Percentiles rank a stretch among this genome's conserved stretches.
phyloP scores from a whole-genome alignment of 2,888 invertebrate species.

The Choreutis nemorana region DNA sequence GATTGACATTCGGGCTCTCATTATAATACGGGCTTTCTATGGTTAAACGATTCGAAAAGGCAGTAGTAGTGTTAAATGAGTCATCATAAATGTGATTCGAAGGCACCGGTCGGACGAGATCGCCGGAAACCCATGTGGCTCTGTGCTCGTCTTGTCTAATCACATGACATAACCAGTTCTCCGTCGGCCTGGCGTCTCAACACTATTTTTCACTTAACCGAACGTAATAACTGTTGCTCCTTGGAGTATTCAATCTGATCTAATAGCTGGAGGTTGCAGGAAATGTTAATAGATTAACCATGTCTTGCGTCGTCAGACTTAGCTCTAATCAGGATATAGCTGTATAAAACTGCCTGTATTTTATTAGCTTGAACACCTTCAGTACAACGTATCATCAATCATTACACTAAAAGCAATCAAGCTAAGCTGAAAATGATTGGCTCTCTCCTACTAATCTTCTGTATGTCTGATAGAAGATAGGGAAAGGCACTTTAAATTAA shows the following conservation, averaged over 20 bases:
- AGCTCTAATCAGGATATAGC: no score
- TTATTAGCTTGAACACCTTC: no score
- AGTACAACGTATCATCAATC: no score
- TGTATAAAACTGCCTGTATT: no score
- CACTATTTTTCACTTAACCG: conserved; percentile 25
- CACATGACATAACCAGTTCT: conserved; percentile 27
- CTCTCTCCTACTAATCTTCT: no score
- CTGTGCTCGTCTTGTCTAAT: conserved; percentile 20
- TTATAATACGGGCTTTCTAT: conserved; percentile 19
- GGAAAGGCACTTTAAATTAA: no score
- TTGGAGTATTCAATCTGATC: conserved; percentile 24
- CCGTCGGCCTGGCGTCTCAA: conserved; percentile 14
- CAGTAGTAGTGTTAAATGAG: conserved; percentile 18
- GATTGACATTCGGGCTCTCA: conserved; percentile 28
- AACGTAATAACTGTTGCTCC: conserved; percentile 8
- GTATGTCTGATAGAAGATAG: no score
- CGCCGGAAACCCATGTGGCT: conserved; percentile 39
- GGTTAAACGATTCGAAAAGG: neutral
- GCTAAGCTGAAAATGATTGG: no score
- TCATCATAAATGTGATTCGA: conserved; percentile 18
- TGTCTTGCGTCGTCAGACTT: conserved; percentile 13
- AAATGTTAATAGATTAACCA: conserved; percentile 27
- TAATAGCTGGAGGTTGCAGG: conserved; percentile 23
- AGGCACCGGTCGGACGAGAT: conserved; percentile 22
- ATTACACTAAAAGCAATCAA: no score